Percentiles rank a stretch among this genome's conserved stretches.
These are phyloP conservation scores for cattle (Bos taurus) DNA, from an alignment of 2,113 vertebrate genomes.

Conservation along the genomic window ARS-UCD2.0 NC_037350.1:46442001-46442500, in stretches of 20 bases:
- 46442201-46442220: neutral
- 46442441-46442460: neutral
- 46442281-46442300: neutral
- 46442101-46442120: accelerated
- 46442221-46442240: neutral
- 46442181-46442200: neutral
- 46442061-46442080: neutral
- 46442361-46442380: neutral
- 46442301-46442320: neutral
- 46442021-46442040: neutral
- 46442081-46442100: neutral
- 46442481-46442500: neutral
- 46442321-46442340: accelerated
- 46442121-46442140: neutral
- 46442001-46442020: neutral
- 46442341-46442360: neutral
- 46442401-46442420: neutral
- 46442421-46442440: neutral
- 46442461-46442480: neutral
- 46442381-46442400: neutral
- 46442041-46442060: neutral
- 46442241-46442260: neutral
- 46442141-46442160: neutral
- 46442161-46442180: neutral
- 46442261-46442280: neutral